Evolutionary conservation across 2,888 invertebrate genomes (phyloP), one percentile per base, ranked within the genome.

Genomic region (Eupithecia tripunctaria): DNA sequence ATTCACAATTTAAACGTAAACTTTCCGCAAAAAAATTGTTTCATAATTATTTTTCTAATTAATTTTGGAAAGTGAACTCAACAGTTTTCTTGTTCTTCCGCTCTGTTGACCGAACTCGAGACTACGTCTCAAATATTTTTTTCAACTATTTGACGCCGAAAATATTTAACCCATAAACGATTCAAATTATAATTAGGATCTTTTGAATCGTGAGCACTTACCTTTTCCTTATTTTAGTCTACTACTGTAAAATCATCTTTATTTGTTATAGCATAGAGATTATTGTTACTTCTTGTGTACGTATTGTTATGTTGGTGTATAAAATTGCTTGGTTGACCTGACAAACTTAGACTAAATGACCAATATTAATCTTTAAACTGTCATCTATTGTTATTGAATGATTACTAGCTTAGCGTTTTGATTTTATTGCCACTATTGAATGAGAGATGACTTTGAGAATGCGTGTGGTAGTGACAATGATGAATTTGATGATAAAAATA

Each of bases 131-230:
- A 89, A 91, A 91, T 86, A 87, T 88, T 91, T 91, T 51, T 91
- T 89, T 89, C 85, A 83, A 88, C 89, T 90, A 88, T 91, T 90
- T 88, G 86, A 91, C 89, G 86, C 89, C 91, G 90, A 93, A 92
- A 93, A 93, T 93, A 93, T 93, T 93, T 91, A 88, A 88, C 90
- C 91, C 85, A 83, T 91, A 93, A 93, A 91, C 93, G 91, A 89
- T 93, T 93, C 90, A 91, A 91, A 93, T 93, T 93, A 93, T 93
- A 94, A 94, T 94, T 94, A 92, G 93, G 88, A 84, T 82, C 86
- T 83, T 91, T 91, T 90, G 88, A 88, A 89, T 86, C 83, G 85
- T 82, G 80, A 81, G 81, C 83, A 82, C 79, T 74, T 67, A 80
- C 84, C 64, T 36, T 51, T 59, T 76, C 47, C 36, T 38, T 29